Base-by-base conservation (phyloP, 2,797 vertebrate genomes). In the Sylvilagus floridanus region DNA sequence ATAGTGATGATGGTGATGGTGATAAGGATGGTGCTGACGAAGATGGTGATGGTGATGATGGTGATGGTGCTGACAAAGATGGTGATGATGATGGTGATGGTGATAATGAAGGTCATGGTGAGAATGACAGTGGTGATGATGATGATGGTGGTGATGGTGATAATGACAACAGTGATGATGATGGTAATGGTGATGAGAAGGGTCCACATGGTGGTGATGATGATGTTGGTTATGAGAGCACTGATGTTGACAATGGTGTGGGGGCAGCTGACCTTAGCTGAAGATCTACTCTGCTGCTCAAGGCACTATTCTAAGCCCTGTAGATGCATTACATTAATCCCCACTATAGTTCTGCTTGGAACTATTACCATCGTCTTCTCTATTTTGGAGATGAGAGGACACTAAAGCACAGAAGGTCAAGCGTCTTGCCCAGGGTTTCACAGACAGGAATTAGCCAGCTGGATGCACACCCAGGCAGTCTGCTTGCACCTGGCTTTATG, bases 311-410 rank as follows among this genome's bases (percentile, higher is more conserved):
- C 19, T 19, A 35, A 71, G 35, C 35, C 52, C 62, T 52, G 57
- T 62, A 42, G 17, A 19, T 4, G 1, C 19, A 11, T 26, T 26
- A 73, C 72, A 32, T 69, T 75, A 28, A 63, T 66, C 81, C 50
- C 62, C 68, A 72, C 60, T 86, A 8, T 47, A 32, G 76, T 60
- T 68, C 24, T 17, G 16, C 0, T 0, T 54, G 24, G 19, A 68
- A n/a, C 68, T 57, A 4, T 60, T 60, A 37, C 0, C 3, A 60
- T 68, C 30, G 21, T 54, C 57, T 16, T 86, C 26, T 30, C 60
- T 35, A 22, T 52, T 83, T 79, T 89, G 42, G 42, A 88, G 57
- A 62, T 66, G 76, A 83, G 84, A 37, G 4, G 65, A 73, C 66
- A 30, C 24, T 13, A 30, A 77, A 47, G 73, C 24, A 21, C 30